Evolutionary conservation across 2,113 vertebrate genomes (phyloP).

Genomic region (Oreamnos americanus): DNA sequence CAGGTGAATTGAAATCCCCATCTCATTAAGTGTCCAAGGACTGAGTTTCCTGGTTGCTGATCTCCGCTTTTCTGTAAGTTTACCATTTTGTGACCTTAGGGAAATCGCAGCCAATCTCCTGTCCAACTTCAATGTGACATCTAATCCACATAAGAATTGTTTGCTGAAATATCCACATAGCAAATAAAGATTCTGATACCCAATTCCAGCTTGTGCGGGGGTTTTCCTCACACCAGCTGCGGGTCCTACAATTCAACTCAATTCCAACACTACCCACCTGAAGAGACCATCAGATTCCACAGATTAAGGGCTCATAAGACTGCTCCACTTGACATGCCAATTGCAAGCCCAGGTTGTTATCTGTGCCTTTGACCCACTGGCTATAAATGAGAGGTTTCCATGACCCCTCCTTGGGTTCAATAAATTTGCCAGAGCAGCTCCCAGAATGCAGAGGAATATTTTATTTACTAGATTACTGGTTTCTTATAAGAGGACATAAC

Average conservation of each 20-base stretch:
- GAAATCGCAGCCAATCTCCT: constrained; percentile 16
- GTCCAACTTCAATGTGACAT: neutral
- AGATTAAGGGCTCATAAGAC: neutral
- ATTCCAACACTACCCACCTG: neutral
- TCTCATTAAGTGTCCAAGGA: neutral
- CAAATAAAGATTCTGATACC: neutral
- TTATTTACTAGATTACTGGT: neutral
- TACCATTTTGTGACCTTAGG: constrained; percentile 7
- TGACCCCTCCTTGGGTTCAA: neutral
- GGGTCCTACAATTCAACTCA: neutral
- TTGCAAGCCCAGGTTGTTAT: neutral
- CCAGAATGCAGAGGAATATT: neutral
- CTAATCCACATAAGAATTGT: constrained; percentile 25
- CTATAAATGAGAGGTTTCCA: neutral
- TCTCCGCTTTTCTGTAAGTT: neutral
- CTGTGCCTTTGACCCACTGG: neutral
- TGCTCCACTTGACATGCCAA: too few species aligned
- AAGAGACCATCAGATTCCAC: neutral
- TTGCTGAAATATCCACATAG: neutral
- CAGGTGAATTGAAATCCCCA: neutral
- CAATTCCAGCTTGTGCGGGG: neutral
- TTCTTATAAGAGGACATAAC: neutral
- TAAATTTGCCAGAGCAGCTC: neutral
- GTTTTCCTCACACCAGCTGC: neutral
- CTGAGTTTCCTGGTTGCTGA: neutral